Evolutionary conservation across 2,888 invertebrate species (phyloP), one percentile per base, ranked within the genome.

Genomic region (Hartigia nigra): DNA sequence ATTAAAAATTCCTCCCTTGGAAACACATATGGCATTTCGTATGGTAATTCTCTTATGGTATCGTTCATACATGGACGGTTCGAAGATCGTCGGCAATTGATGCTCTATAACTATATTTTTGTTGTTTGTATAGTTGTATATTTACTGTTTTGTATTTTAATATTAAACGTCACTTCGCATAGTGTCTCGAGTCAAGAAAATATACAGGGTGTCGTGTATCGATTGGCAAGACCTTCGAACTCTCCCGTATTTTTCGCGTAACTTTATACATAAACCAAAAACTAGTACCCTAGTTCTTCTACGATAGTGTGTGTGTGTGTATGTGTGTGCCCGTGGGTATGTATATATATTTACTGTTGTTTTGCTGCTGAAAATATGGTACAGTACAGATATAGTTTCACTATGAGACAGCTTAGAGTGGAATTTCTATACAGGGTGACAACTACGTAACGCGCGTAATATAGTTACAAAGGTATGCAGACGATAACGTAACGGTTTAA

Each of bases 21-120:
- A 83, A 84, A 84, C 81, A 83, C 84, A 80, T 82, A 84, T 83
- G 84, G 84, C 82, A 82, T 84, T 80, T 80, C 81, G 80, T 78
- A 76, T 69, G 55, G 70, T 77, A 77, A 32, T 75, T 36, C 23
- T 34, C n/a, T 31, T 12, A 39, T 31, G 55, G 35, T 77, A 35
- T 32, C 31, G 12, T 39, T 74, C 37, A 23, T 4, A 23, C 4
- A 5, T 4, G 1, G 23, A 55, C 39, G 39, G 39, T 55, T 55
- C 39, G 23, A 55, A 55, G 39, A 23, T 55, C 23, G 0, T 23
- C 5, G 23, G 9, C 1, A 23, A 55, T 55, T 55, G 5, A 5
- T 23, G 23, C 9, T 9, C 39, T 23, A 23, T 0, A n/a, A n/a
- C n/a, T n/a, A n/a, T n/a, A n/a, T n/a, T n/a, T n/a, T n/a, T n/a